Evolutionary conservation across 2,797 vertebrate genomes (phyloP).

Genomic region (Sandelia bainsii): DNA sequence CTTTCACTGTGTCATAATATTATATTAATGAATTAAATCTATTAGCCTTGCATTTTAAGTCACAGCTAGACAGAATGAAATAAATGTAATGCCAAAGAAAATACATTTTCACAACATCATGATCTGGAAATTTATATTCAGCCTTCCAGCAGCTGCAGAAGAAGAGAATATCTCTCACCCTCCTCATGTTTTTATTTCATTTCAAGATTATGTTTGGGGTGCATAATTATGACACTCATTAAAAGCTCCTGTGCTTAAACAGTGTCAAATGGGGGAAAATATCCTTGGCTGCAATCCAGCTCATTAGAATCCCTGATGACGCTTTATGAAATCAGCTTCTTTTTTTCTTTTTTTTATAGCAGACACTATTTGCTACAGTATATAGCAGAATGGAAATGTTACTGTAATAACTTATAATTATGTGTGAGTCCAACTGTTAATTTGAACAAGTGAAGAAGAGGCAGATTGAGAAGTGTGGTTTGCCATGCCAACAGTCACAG

Average conservation of each 20-base stretch:
- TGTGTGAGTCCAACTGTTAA: slow-evolving; percentile 73
- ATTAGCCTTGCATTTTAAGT: slow-evolving; percentile 74
- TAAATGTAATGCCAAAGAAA: slow-evolving; percentile 63
- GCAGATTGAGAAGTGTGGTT: slow-evolving; percentile 64
- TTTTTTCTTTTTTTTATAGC: slow-evolving; percentile 70
- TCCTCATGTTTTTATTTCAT: slow-evolving; percentile 64
- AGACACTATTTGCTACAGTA: slow-evolving; percentile 69
- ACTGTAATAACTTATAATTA: slow-evolving; percentile 81
- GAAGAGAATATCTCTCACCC: slow-evolving; percentile 30
- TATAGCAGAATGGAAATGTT: slow-evolving; percentile 75
- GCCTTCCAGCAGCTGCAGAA: slow-evolving; percentile 62
- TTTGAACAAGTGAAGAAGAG: slow-evolving; percentile 67
- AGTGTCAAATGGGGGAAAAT: slow-evolving; percentile 75
- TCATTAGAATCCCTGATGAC: slow-evolving; percentile 79
- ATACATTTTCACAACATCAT: slow-evolving; percentile 62
- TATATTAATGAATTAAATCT: slow-evolving; percentile 78
- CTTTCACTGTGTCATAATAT: slow-evolving; percentile 70
- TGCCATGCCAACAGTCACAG: slow-evolving; percentile 62
- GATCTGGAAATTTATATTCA: slow-evolving; percentile 65
- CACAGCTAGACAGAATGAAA: slow-evolving; percentile 54
- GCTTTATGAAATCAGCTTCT: slow-evolving; percentile 70
- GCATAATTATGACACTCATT: slow-evolving; percentile 82
- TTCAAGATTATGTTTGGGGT: slow-evolving; percentile 80
- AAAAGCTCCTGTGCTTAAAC: slow-evolving; percentile 76
- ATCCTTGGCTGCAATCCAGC: slow-evolving; percentile 77